Evolutionary conservation across 2,797 vertebrate genomes (phyloP).

Genomic region (Dendrocincla tyrannina): DNA sequence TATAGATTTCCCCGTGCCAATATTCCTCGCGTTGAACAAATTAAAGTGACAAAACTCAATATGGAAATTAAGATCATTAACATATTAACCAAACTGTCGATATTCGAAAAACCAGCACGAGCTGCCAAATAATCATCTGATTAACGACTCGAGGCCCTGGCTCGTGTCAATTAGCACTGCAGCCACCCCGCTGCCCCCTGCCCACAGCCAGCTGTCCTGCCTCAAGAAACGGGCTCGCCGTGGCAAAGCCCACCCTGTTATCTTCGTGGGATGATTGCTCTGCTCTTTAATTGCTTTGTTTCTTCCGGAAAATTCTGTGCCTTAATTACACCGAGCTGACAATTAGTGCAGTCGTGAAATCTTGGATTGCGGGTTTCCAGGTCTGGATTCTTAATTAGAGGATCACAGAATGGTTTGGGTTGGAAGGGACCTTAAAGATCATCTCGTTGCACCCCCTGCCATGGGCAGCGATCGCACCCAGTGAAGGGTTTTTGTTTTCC

Average conservation of each 20-base stretch:
- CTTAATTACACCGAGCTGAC: neutral
- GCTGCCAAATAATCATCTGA: constrained; percentile 14
- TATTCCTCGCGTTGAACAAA: neutral
- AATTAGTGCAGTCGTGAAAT: neutral
- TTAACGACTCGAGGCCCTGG: neutral
- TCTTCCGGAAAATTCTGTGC: neutral
- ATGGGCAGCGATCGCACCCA: neutral
- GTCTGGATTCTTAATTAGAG: neutral
- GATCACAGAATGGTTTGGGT: neutral
- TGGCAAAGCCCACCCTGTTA: neutral
- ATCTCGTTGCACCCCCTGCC: neutral
- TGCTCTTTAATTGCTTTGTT: neutral
- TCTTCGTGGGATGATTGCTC: neutral
- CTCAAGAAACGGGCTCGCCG: neutral
- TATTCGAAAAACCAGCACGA: neutral
- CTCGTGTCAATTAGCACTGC: neutral
- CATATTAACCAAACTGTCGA: constrained; percentile 50
- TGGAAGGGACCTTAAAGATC: neutral
- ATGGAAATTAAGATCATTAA: constrained; percentile 55
- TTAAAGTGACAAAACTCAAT: constrained; percentile 51
- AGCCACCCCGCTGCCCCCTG: neutral
- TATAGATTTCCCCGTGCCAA: constrained; percentile 18
- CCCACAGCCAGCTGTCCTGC: neutral
- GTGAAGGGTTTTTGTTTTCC: neutral
- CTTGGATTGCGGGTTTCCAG: neutral